phyloP scores from a whole-genome alignment of 1,140 invertebrate species.

The Drosophila pseudoobscura region DNA sequence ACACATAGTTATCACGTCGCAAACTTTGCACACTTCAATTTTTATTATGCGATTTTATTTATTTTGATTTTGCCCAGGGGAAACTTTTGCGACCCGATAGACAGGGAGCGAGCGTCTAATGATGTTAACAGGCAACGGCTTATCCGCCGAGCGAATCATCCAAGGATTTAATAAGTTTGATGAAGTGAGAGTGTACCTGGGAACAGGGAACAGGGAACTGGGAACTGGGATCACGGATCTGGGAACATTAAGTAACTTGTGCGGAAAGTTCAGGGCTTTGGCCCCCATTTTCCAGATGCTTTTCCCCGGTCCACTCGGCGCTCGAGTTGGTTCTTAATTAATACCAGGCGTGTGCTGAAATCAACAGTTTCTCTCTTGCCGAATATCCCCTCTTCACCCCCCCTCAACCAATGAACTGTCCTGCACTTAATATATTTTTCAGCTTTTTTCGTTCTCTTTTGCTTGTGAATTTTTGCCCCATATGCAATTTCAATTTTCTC shows the following conservation, averaged over 20 bases:
- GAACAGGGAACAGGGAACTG: background rate
- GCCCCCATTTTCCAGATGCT: background rate
- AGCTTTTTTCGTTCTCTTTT: background rate
- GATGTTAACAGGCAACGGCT: slow-evolving; percentile 71
- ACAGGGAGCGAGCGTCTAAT: slow-evolving; percentile 56
- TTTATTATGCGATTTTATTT: slow-evolving; percentile 81
- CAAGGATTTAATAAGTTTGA: slow-evolving; percentile 65
- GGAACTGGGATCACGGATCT: slow-evolving; percentile 8
- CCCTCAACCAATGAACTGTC: slow-evolving; percentile 37
- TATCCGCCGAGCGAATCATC: slow-evolving; percentile 64
- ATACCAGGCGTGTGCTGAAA: slow-evolving; percentile 54
- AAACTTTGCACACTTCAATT: slow-evolving; percentile 73
- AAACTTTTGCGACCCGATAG: slow-evolving; percentile 52
- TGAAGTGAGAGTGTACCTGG: background rate
- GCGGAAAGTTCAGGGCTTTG: slow-evolving; percentile 16
- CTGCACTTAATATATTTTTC: slow-evolving; percentile 39
- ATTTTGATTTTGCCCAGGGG: slow-evolving; percentile 67
- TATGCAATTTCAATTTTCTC: slow-evolving; percentile 55
- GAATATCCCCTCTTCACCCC: background rate
- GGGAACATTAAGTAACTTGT: slow-evolving; percentile 33
- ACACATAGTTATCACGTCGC: slow-evolving; percentile 74
- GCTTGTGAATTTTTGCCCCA: slow-evolving; percentile 1
- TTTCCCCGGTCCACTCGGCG: slow-evolving; percentile 4
- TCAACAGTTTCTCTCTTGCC: slow-evolving; percentile 42
- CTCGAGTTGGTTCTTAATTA: slow-evolving; percentile 58